A percentile compares a stretch with the other conserved stretches of the same genome.
Conservation (phyloP, 2,888 invertebrate species). For the Apamea epomidion region DNA sequence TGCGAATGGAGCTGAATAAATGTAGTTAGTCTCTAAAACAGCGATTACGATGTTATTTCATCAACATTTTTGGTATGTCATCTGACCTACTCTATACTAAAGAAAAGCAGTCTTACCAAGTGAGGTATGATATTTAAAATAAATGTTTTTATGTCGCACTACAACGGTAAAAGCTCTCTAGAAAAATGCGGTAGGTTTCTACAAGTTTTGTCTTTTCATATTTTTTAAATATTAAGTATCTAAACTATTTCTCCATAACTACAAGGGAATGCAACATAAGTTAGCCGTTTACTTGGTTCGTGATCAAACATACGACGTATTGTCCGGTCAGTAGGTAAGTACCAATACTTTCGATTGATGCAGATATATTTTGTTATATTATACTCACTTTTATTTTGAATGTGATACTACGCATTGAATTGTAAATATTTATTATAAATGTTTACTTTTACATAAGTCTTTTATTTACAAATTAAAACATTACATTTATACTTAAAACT, state of each 20-base stretch:
- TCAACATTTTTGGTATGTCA: not conserved
- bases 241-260: constrained; percentile 8
- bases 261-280: constrained; percentile 46
- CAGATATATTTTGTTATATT: constrained; percentile 85
- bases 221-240: not conserved
- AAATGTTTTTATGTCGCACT: constrained; percentile 13
- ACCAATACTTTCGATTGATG: constrained; percentile 76
- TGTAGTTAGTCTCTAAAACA: constrained; percentile 7
- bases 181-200: constrained; percentile 13
- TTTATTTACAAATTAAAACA: constrained; percentile 66
- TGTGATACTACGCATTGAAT: constrained; percentile 85
- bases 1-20: not conserved
- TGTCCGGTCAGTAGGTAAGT: constrained; percentile 74
- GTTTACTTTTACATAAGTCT: constrained; percentile 80
- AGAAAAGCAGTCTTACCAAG: constrained; percentile 23
- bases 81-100: not conserved
- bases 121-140: constrained; percentile 24
- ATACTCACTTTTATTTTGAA: constrained; percentile 84
- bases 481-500: constrained; percentile 34
- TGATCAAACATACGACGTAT: constrained; percentile 58
- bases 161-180: not conserved
- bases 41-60: constrained; percentile 20
- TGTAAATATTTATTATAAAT: constrained; percentile 89
- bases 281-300: constrained; percentile 29
- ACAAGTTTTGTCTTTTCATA: constrained; percentile 6